Evolutionary conservation across 2,888 invertebrate species (phyloP).

Genomic region (Entomobrya proxima): DNA sequence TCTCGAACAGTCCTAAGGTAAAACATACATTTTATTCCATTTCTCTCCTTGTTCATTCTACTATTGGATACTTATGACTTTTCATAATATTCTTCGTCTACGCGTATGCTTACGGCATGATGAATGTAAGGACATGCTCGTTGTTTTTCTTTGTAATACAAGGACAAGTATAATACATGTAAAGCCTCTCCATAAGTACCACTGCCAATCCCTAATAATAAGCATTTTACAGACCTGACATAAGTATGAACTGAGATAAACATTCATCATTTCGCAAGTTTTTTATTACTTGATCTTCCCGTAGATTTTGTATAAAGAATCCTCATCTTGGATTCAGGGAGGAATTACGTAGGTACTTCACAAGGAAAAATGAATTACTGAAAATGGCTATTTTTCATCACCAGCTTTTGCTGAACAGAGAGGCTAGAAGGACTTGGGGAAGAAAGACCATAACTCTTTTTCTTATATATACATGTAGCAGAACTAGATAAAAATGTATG

Average conservation of each 20-base stretch:
- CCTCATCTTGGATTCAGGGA: not conserved
- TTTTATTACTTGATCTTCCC: not conserved
- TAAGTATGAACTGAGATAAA: not conserved
- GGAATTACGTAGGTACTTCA: not conserved
- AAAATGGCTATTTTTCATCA: not conserved
- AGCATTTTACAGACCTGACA: not conserved
- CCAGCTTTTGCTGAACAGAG: not conserved
- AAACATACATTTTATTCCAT: not conserved
- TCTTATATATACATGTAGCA: not conserved
- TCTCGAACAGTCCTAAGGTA: constrained; percentile 71
- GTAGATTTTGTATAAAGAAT: not conserved
- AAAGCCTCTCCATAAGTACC: not conserved
- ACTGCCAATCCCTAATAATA: not conserved
- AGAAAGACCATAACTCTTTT: not conserved
- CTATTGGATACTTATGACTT: too few relatives aligned
- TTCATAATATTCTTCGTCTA: too few relatives aligned
- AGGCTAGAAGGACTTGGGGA: not conserved
- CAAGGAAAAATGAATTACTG: not conserved
- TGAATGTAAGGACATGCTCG: not conserved
- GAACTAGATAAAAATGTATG: not conserved
- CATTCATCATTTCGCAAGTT: not conserved
- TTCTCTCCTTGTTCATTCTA: not conserved
- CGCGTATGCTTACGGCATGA: too few relatives aligned
- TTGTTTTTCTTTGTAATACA: not conserved
- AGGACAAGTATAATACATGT: not conserved